phyloP scores from a whole-genome alignment of 2,888 invertebrate genomes.

The Lasiommata megera region DNA sequence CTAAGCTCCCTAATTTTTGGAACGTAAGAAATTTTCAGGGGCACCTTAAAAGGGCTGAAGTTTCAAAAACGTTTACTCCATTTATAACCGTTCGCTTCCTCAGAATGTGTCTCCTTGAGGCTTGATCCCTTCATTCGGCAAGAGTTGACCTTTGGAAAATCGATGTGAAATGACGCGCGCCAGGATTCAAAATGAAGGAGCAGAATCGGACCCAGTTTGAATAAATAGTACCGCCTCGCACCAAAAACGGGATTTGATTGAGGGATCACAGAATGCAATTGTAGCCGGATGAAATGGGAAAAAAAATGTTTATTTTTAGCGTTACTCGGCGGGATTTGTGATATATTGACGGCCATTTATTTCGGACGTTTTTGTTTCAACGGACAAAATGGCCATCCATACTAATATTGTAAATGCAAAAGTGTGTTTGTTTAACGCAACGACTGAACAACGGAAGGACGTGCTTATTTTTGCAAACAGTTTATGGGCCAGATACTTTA shows the following conservation, averaged over 20 bases:
- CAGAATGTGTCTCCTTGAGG: neutral
- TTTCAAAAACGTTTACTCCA: neutral
- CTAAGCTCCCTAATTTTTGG: no score
- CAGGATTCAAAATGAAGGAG: conserved; percentile 11
- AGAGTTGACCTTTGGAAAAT: conserved; percentile 12
- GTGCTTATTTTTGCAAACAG: no score
- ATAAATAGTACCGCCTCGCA: conserved; percentile 26
- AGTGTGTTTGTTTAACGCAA: no score
- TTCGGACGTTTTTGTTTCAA: conserved; percentile 24
- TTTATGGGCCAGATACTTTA: no score
- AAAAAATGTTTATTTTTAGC: conserved; percentile 33
- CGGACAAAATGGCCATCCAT: conserved; percentile 9
- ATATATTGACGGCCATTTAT: conserved; percentile 26
- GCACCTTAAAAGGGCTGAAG: no score
- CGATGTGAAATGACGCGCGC: conserved; percentile 21
- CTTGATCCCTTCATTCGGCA: neutral
- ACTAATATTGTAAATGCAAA: no score
- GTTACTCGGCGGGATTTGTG: conserved; percentile 26
- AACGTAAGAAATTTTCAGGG: no score
- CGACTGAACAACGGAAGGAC: no score
- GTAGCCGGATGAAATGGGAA: conserved; percentile 28
- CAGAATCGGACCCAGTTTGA: conserved; percentile 14
- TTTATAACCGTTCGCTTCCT: neutral
- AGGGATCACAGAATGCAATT: conserved; percentile 32
- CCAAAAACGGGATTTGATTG: conserved; percentile 33